Percentiles rank a stretch among this genome's conserved stretches.
Evolutionary conservation across 1,140 invertebrate species (phyloP).

Genomic region (Papilio xuthus): DNA sequence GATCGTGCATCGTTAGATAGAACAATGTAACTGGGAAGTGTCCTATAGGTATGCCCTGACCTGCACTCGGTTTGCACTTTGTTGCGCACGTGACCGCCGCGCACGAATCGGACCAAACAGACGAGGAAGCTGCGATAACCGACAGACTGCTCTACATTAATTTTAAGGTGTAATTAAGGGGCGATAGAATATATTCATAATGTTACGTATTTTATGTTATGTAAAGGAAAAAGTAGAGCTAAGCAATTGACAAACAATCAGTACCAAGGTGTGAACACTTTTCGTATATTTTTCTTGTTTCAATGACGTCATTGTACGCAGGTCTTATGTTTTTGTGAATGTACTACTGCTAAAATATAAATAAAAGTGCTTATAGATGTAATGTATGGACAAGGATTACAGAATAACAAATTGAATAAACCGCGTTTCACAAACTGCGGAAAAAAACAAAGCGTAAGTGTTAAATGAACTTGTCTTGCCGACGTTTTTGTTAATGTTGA

Average conservation of each 20-base stretch:
- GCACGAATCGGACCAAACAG: slow-evolving; percentile 8
- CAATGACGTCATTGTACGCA: neutral
- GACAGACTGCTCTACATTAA: slow-evolving; percentile 5
- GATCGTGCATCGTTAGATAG: slow-evolving; percentile 49
- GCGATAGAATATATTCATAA: neutral
- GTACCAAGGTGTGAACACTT: too few relatives aligned
- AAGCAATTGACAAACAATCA: too few relatives aligned
- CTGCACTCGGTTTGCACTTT: neutral
- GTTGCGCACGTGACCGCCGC: slow-evolving; percentile 1
- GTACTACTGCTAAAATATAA: neutral
- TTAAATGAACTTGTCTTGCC: slow-evolving; percentile 4
- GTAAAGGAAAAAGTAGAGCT: neutral
- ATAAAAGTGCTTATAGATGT: neutral
- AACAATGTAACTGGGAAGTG: slow-evolving; percentile 55
- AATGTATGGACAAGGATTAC: neutral
- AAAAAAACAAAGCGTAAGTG: slow-evolving; percentile 2
- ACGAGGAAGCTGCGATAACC: slow-evolving; percentile 25
- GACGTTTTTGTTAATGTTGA: slow-evolving; percentile 11
- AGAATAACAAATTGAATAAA: neutral
- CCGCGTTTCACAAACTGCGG: neutral
- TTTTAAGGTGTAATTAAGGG: neutral
- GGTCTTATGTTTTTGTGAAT: neutral
- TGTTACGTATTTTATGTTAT: too few relatives aligned
- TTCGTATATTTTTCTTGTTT: too few relatives aligned
- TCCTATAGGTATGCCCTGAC: slow-evolving; percentile 1